Conservation (phyloP, 2,797 vertebrate species). For the Uromys caudimaculatus region DNA sequence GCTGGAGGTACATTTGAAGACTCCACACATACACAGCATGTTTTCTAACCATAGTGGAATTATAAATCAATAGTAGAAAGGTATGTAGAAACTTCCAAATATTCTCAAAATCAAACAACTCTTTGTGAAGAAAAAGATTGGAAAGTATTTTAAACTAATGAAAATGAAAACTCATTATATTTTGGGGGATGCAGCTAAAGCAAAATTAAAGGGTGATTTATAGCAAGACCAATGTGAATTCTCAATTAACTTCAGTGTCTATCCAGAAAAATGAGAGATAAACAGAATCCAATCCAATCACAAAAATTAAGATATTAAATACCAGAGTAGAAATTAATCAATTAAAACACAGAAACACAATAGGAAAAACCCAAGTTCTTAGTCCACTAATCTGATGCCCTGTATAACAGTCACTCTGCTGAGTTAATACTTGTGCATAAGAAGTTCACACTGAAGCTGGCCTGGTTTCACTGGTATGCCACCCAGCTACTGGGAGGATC, state of each 20-base stretch:
- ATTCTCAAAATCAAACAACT: conserved; percentile 37
- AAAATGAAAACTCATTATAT: conserved; percentile 15
- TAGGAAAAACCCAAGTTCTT: not conserved
- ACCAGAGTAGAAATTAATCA: not conserved
- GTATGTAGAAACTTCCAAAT: not conserved
- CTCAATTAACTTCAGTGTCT: not conserved
- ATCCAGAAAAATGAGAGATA: not conserved
- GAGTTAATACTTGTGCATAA: not conserved
- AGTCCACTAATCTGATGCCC: not conserved
- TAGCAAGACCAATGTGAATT: not conserved
- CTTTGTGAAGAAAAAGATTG: not conserved
- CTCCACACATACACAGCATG: not conserved
- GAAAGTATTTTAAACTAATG: conserved; percentile 8
- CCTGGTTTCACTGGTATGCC: not conserved
- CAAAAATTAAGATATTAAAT: not conserved
- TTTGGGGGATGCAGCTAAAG: not conserved
- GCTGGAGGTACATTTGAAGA: not conserved
- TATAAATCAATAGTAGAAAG: conserved; percentile 2
- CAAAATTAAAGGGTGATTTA: not conserved
- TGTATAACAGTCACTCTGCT: not conserved
- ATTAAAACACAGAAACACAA: not conserved
- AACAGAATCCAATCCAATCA: not conserved
- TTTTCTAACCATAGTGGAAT: not conserved
- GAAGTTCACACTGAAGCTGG: not conserved
- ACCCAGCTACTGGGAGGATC: not conserved